Conservation (phyloP, 2,797 vertebrate species). For the Pseudomugil tenellus region DNA sequence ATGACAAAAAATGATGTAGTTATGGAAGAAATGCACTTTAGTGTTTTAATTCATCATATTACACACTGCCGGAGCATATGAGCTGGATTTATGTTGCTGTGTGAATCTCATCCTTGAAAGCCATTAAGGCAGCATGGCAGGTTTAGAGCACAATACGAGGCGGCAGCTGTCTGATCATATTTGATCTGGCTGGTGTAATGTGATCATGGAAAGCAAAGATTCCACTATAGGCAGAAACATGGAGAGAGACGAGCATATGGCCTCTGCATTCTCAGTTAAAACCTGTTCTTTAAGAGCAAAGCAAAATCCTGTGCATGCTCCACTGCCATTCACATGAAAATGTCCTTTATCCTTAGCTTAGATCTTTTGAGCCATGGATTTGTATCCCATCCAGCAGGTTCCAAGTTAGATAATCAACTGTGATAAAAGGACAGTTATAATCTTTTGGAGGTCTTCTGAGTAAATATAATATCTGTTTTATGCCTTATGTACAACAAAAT, state of each 20-base stretch:
- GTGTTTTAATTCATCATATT: conserved; percentile 11
- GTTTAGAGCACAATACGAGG: conserved; percentile 34
- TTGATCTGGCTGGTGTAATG: conserved; percentile 51
- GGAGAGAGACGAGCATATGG: conserved; percentile 29
- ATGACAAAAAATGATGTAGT: not conserved
- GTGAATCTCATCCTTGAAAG: conserved; percentile 33
- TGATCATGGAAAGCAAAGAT: conserved; percentile 33
- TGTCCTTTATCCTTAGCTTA: conserved; percentile 31
- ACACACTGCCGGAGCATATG: not conserved
- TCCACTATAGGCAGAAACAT: conserved; percentile 15
- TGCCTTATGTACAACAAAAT: not conserved
- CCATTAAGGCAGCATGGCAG: conserved; percentile 38
- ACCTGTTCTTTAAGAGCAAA: conserved; percentile 20
- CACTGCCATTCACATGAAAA: conserved; percentile 23
- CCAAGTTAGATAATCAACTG: conserved; percentile 33
- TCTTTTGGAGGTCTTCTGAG: conserved; percentile 23
- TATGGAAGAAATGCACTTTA: not conserved
- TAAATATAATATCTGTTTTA: conserved; percentile 30
- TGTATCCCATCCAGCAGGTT: conserved; percentile 40
- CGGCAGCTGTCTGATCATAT: conserved; percentile 59
- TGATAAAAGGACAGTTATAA: conserved; percentile 19
- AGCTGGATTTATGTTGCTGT: conserved; percentile 25
- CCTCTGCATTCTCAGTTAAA: conserved; percentile 37
- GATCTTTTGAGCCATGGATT: conserved; percentile 50
- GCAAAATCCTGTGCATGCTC: conserved; percentile 23